phyloP scores from a whole-genome alignment of 2,113 vertebrate species.

The Phodopus roborovskii region DNA sequence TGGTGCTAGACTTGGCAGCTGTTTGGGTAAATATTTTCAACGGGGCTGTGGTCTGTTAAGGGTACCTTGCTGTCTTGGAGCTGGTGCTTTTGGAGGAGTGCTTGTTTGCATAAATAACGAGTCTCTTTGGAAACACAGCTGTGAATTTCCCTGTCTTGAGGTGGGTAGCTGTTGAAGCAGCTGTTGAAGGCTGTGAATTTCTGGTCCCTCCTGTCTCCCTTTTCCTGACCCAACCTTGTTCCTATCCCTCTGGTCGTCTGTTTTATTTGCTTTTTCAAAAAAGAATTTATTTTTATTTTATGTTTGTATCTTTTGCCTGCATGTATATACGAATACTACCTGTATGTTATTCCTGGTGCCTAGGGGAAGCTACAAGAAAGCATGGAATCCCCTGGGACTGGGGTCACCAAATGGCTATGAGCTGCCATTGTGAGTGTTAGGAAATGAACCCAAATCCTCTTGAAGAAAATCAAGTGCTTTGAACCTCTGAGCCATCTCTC shows the following conservation, averaged over 20 bases:
- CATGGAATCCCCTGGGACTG: background rate
- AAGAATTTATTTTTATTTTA: background rate
- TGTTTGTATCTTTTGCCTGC: background rate
- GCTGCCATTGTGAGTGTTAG: background rate
- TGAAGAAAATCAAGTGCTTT: background rate
- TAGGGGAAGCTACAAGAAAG: background rate
- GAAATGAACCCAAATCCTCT: background rate
- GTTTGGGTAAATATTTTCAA: constrained; percentile 39
- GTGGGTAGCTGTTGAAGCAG: background rate
- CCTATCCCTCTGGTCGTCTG: background rate
- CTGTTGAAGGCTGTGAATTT: background rate
- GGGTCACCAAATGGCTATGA: background rate
- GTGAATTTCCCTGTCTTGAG: constrained; percentile 10
- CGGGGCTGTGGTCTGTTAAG: background rate
- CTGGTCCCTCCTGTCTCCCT: background rate
- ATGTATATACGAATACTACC: no score
- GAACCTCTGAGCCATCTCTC: background rate
- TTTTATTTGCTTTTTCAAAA: background rate
- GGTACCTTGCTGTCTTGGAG: background rate
- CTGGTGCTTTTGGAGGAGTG: background rate
- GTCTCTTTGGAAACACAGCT: constrained; percentile 30
- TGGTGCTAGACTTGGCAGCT: constrained; percentile 53
- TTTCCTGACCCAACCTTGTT: no score
- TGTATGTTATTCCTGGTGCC: background rate
- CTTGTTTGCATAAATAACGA: background rate